Base-by-base conservation (phyloP, 2,888 invertebrate species). In the Agriopis marginaria region DNA sequence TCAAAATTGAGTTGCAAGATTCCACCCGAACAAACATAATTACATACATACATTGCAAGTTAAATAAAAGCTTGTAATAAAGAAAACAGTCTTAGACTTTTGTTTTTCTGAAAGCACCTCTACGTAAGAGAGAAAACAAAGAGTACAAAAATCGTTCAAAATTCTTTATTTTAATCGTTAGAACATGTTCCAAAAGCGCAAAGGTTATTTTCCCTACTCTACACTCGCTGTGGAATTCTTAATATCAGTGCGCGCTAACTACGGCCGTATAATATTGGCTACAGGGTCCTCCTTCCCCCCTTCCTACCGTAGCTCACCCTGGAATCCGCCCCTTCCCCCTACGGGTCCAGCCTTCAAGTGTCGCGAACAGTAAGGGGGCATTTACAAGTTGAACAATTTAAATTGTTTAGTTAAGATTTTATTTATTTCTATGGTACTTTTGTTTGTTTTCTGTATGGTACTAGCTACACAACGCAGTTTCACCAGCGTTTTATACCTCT, bases 211-310 rank as follows among this genome's bases (percentile, higher is more conserved):
- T 64, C 58, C 40, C 61, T 11, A 50, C 65, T 66, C 75, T 81
- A 72, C 68, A 55, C 66, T 23, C 59, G 67, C 74, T 79, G 85
- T 86, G 93, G 93, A 93, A 93, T 93, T 92, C 93, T 93, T 93
- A 93, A 93, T 93, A 93, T 93, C 92, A 91, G 91, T 90, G 93
- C 90, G 93, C 90, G 93, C 93, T 93, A 93, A 93, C 93, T 93
- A 93, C 88, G 87, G 78, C 87, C 91, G 91, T 92, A 92, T 91
- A 90, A 92, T 91, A 92, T 89, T 89, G 90, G 89, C 86, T 86
- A 84, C 77, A 80, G 83, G 87, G 83, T 70, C 76, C 61, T 72
- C 70, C 59, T 63, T 5, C 66, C 76, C 73, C 76, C 71, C 32
- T 32, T 67, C 73, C 68, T 11, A 6, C 14, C 9, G 42, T n/a